Evolutionary conservation across 2,888 invertebrate species (phyloP).

Genomic region (Kryphioiulus occultus): DNA sequence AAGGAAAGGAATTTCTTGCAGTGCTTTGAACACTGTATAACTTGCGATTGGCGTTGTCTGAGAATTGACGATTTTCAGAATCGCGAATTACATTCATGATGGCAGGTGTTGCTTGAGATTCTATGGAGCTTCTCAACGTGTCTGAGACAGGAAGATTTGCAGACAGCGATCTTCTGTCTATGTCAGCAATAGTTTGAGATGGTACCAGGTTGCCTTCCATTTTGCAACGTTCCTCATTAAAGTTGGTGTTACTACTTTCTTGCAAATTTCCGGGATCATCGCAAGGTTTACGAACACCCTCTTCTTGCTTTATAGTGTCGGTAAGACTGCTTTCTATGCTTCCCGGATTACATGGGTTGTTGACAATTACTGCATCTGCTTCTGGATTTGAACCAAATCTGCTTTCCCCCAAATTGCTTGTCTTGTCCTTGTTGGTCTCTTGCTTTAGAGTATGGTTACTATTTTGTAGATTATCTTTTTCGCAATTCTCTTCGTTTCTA

Average conservation of each 20-base stretch:
- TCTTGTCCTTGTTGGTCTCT: neutral
- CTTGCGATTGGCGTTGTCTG: neutral
- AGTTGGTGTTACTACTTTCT: neutral
- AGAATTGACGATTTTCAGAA: neutral
- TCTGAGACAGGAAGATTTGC: neutral
- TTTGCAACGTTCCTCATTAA: neutral
- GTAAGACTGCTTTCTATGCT: neutral
- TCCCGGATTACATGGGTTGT: neutral
- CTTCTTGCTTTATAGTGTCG: neutral
- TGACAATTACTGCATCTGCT: neutral
- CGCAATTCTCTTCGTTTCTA: neutral
- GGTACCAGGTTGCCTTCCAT: neutral
- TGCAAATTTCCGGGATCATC: neutral
- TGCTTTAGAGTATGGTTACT: neutral
- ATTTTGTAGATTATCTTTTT: neutral
- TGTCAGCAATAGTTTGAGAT: neutral
- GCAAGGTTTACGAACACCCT: neutral
- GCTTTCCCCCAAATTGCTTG: neutral
- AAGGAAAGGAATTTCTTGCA: neutral
- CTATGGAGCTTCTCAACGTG: neutral
- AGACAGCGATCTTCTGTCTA: neutral
- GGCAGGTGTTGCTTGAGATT: neutral
- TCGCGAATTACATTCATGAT: neutral
- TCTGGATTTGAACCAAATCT: neutral
- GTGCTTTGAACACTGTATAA: neutral